Evolutionary conservation across 2,113 vertebrate genomes (phyloP).

Genomic region (Calidris pugnax): DNA sequence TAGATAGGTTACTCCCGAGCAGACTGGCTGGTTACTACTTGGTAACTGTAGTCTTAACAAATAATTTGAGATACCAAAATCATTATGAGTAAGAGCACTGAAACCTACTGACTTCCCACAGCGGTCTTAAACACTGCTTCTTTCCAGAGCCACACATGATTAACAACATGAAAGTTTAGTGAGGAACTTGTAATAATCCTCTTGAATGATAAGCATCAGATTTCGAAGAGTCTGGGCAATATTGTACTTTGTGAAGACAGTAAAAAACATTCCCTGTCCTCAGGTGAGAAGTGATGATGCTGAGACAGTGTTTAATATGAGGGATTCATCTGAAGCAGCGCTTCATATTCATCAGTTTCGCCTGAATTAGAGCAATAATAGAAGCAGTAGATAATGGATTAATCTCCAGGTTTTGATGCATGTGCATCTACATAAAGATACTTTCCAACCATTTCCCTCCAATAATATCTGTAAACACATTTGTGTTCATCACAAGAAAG

Average conservation of each 20-base stretch:
- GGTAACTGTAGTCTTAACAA: slow-evolving; percentile 2
- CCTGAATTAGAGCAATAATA: background rate
- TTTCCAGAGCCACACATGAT: background rate
- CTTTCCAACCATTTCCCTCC: background rate
- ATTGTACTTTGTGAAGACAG: background rate
- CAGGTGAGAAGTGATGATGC: background rate
- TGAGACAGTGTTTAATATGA: background rate
- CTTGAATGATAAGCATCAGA: background rate
- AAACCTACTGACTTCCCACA: background rate
- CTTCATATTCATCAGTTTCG: background rate
- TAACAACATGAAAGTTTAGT: background rate
- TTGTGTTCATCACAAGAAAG: background rate
- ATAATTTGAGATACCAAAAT: slow-evolving; percentile 21
- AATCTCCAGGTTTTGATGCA: background rate
- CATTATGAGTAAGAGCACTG: background rate
- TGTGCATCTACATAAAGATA: background rate
- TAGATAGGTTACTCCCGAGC: background rate
- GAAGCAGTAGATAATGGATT: background rate
- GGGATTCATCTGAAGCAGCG: background rate
- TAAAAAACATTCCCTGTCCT: background rate
- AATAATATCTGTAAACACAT: background rate
- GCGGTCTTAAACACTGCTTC: background rate
- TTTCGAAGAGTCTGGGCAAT: background rate
- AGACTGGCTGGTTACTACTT: background rate
- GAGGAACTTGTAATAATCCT: background rate